A percentile compares a stretch with the other conserved stretches of the same genome.
phyloP scores from a whole-genome alignment of 2,888 invertebrate species.

The Drosophila demipolita region DNA sequence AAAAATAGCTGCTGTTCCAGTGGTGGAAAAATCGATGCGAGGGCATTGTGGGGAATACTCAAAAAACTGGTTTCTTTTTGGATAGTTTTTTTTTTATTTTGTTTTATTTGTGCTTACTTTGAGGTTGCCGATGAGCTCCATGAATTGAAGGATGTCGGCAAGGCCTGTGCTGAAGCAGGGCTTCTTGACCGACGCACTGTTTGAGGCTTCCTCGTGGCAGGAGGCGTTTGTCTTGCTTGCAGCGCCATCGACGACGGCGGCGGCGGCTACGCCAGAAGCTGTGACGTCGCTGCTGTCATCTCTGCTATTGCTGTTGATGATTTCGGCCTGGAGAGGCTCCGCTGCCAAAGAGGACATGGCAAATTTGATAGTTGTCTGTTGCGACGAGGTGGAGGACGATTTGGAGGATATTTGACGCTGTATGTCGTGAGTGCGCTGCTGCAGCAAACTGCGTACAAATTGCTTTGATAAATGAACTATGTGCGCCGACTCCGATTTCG shows the following conservation, averaged over 20 bases:
- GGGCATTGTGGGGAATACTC: constrained; percentile 7
- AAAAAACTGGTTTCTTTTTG: constrained; percentile 31
- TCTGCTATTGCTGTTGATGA: constrained; percentile 38
- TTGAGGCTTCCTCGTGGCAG: constrained; percentile 57
- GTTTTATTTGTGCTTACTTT: constrained; percentile 86
- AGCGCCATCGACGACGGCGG: constrained; percentile 39
- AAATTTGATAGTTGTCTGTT: constrained; percentile 76
- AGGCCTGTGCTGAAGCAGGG: constrained; percentile 83
- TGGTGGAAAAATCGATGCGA: constrained; percentile 64
- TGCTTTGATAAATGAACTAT: constrained; percentile 41
- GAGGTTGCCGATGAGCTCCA: constrained; percentile 89
- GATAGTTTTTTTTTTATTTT: not conserved
- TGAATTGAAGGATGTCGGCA: constrained; percentile 87
- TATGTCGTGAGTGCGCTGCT: constrained; percentile 69
- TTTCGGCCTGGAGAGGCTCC: constrained; percentile 71
- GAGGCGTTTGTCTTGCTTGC: constrained; percentile 13
- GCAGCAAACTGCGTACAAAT: constrained; percentile 49
- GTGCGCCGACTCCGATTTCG: constrained; percentile 66
- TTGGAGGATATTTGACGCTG: constrained; percentile 62
- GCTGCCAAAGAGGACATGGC: constrained; percentile 83
- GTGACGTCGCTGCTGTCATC: constrained; percentile 18
- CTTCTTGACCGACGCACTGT: constrained; percentile 67
- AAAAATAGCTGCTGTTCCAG: constrained; percentile 10
- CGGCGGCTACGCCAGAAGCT: constrained; percentile 33
- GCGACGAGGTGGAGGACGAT: constrained; percentile 33